Evolutionary conservation across 64 coral and sea anemone species (phyloP).

Genomic region (Montipora sp.): DNA sequence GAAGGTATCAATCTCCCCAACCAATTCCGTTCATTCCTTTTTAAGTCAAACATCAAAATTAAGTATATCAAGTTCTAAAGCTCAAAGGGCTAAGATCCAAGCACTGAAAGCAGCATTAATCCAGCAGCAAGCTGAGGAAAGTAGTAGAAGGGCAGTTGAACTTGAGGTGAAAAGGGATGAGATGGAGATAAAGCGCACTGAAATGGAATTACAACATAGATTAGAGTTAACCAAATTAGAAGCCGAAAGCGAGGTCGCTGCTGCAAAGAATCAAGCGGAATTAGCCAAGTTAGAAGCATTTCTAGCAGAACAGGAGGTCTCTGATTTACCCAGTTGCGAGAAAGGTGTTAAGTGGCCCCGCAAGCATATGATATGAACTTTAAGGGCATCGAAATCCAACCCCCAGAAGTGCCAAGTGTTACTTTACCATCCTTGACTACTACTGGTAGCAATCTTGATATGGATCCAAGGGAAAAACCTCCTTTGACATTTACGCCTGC

Average conservation of each 20-base stretch:
- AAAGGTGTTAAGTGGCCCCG: not conserved
- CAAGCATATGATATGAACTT: no score
- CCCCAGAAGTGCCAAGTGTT: no score
- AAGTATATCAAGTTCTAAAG: not conserved
- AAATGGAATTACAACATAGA: no score
- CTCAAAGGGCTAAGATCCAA: not conserved
- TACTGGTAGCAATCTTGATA: no score
- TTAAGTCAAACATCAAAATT: not conserved
- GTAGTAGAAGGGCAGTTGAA: no score
- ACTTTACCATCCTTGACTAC: no score
- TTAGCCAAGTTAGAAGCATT: not conserved
- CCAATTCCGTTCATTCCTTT: conserved; percentile 1
- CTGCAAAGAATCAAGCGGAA: conserved; percentile 25
- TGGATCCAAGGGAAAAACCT: no score
- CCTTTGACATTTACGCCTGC: no score
- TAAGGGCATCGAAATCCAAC: no score
- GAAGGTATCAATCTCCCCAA: not conserved
- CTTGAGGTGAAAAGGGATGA: no score
- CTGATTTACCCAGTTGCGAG: not conserved
- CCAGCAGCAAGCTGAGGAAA: not conserved
- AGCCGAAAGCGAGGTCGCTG: conserved; percentile 13
- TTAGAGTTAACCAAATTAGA: not conserved
- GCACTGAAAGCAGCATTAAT: not conserved
- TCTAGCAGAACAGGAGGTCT: not conserved
- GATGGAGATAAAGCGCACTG: no score